phyloP scores from a whole-genome alignment of 2,113 vertebrate species.

The Podarcis cretensis region DNA sequence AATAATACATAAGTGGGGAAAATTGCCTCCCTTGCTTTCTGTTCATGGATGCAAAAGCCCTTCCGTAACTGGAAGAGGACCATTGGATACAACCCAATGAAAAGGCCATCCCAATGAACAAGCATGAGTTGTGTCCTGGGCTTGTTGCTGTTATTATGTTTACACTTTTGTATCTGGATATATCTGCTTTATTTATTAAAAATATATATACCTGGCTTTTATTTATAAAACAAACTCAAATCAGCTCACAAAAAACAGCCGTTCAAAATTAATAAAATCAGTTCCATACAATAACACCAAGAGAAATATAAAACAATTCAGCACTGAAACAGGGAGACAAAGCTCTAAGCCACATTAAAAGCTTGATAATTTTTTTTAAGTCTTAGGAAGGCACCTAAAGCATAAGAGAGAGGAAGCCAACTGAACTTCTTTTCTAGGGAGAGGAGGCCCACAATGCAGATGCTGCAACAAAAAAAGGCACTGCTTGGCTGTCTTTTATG shows the following conservation, averaged over 20 bases:
- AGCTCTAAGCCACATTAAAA: not conserved
- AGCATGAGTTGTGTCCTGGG: no score
- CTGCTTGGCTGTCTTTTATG: no score
- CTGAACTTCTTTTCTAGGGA: not conserved
- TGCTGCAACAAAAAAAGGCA: not conserved
- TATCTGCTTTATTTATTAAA: not conserved
- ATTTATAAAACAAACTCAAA: not conserved
- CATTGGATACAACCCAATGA: not conserved
- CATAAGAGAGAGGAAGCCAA: not conserved
- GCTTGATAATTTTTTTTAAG: not conserved
- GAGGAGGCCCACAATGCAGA: not conserved
- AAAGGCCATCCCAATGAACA: no score
- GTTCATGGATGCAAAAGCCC: not conserved
- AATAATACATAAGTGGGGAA: not conserved
- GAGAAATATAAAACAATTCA: not conserved
- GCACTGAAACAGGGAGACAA: not conserved
- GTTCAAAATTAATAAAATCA: not conserved
- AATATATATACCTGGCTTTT: not conserved
- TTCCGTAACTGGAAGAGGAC: not conserved
- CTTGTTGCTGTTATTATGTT: not conserved
- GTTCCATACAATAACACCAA: not conserved
- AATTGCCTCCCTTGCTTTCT: not conserved
- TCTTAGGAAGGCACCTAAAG: not conserved
- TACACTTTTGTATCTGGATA: not conserved
- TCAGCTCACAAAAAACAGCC: not conserved